Conservation (phyloP, 2,113 vertebrate genomes). For the Heterocephalus glaber region DNA sequence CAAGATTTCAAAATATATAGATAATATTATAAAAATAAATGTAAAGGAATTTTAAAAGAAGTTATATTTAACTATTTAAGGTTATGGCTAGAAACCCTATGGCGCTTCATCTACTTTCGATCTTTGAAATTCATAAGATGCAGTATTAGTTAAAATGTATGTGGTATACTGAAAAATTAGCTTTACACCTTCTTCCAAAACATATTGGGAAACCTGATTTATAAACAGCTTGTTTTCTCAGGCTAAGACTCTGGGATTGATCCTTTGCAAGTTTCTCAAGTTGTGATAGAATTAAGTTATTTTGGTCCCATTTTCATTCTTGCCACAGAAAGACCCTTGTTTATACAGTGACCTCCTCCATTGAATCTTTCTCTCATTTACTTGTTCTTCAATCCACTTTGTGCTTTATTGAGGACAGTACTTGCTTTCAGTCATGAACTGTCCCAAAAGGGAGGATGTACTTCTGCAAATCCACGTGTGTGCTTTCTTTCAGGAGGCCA, state of each 20-base stretch:
- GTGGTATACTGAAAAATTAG: background rate
- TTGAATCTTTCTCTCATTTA: background rate
- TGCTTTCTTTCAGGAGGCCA: background rate
- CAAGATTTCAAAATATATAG: background rate
- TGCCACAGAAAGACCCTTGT: background rate
- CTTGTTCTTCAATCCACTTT: background rate
- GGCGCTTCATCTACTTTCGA: conserved; percentile 30
- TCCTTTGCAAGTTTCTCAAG: background rate
- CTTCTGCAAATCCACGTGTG: background rate
- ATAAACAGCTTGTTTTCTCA: background rate
- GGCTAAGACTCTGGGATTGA: background rate
- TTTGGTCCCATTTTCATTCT: background rate
- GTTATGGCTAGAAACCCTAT: background rate
- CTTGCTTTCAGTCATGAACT: background rate
- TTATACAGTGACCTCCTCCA: background rate
- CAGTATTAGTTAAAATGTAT: background rate
- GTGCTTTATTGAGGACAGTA: background rate
- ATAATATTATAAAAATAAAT: conserved; percentile 29
- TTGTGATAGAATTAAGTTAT: background rate
- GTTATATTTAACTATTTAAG: conserved; percentile 50
- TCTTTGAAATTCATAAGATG: background rate
- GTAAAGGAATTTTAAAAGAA: background rate
- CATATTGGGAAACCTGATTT: background rate
- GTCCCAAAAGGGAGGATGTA: background rate
- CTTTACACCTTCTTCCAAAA: background rate